Conservation (phyloP, 2,113 vertebrate species). For the Gasterosteus nipponicus region DNA sequence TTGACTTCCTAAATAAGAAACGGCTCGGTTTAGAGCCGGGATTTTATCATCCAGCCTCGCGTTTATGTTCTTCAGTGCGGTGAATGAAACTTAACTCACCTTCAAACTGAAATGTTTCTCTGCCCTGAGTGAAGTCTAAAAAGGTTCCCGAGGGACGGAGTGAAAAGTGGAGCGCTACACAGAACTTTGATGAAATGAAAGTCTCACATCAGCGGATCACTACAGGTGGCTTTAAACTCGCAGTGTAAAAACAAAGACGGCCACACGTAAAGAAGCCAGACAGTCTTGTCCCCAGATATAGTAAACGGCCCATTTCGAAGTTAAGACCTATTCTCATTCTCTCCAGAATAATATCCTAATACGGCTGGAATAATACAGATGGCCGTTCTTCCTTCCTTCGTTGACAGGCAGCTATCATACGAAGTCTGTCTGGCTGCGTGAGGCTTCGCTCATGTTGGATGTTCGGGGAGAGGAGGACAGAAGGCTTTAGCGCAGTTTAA, state of each 20-base stretch:
- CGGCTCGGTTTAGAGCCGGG: constrained; percentile 17
- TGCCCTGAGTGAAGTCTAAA: constrained; percentile 42
- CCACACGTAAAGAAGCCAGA: constrained; percentile 3
- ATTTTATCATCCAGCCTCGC: constrained; percentile 7
- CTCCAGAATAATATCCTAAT: constrained; percentile 21
- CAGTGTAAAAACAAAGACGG: constrained; percentile 28
- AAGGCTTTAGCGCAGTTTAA: constrained; percentile 59
- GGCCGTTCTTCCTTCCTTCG: background rate
- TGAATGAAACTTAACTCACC: constrained; percentile 57
- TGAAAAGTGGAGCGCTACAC: constrained; percentile 2
- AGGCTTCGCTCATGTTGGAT: constrained; percentile 59
- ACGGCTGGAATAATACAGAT: constrained; percentile 7
- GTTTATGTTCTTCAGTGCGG: constrained; percentile 56
- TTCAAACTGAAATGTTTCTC: constrained; percentile 60
- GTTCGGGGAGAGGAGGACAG: constrained; percentile 40
- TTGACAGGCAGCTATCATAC: constrained; percentile 20
- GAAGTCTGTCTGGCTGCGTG: background rate
- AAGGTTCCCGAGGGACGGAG: background rate
- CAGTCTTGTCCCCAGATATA: constrained; percentile 13
- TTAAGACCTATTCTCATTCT: constrained; percentile 4
- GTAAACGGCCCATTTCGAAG: background rate
- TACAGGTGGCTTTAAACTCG: constrained; percentile 43
- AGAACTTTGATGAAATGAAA: constrained; percentile 15
- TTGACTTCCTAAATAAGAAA: constrained; percentile 36
- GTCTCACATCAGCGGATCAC: constrained; percentile 45